Evolutionary conservation across 2,113 vertebrate species (phyloP).

Genomic region (Anguilla rostrata): DNA sequence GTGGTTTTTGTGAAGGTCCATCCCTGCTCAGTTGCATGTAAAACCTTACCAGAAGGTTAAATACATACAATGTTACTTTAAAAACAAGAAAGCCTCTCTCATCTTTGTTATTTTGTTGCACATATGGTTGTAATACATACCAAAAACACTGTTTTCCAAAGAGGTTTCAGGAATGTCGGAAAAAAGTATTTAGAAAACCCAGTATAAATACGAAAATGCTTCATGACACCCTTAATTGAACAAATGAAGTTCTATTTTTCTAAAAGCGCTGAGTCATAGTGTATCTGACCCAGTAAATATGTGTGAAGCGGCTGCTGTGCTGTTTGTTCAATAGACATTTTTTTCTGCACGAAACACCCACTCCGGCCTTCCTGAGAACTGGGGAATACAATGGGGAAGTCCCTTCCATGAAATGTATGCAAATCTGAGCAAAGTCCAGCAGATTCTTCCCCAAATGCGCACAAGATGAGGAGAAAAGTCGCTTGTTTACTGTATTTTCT

Average conservation of each 20-base stretch:
- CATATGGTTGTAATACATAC: no score
- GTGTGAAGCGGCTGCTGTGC: no score
- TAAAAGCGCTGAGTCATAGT: neutral
- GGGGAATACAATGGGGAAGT: neutral
- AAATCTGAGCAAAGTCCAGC: neutral
- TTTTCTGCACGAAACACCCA: neutral
- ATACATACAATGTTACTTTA: no score
- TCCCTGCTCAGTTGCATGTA: neutral
- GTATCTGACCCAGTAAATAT: neutral
- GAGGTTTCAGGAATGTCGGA: no score
- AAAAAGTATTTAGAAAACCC: no score
- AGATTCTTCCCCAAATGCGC: neutral
- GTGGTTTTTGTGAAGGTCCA: neutral
- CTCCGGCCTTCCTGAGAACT: neutral
- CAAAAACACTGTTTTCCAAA: no score
- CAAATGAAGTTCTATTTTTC: neutral
- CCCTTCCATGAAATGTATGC: neutral
- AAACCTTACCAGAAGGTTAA: no score
- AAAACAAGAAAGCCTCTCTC: no score
- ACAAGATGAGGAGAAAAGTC: neutral
- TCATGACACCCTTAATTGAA: no score
- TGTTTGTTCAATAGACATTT: neutral
- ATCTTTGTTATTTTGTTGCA: no score
- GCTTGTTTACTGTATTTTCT: neutral
- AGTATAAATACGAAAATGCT: no score